phyloP scores from a whole-genome alignment of 64 coral and sea anemone species.

The Anthopleura sola region DNA sequence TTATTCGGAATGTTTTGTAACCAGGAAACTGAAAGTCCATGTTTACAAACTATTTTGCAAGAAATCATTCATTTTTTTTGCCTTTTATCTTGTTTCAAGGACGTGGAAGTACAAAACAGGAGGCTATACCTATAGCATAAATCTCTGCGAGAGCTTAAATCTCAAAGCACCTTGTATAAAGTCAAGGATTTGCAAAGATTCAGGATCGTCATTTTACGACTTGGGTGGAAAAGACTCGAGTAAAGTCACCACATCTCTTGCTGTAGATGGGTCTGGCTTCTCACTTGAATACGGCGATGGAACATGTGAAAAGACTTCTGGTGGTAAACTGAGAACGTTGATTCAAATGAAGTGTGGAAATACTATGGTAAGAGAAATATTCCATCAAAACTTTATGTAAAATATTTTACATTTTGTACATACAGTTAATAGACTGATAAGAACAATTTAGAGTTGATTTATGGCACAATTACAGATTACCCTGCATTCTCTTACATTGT shows the following conservation, averaged over 20 bases:
- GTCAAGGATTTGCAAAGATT: slow-evolving; percentile 39
- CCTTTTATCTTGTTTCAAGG: slow-evolving; percentile 26
- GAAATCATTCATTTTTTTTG: neutral
- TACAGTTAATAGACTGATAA: no score
- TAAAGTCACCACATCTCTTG: neutral
- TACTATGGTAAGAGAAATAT: slow-evolving; percentile 49
- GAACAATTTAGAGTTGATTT: no score
- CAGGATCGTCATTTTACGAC: neutral
- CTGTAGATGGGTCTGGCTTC: slow-evolving; percentile 39
- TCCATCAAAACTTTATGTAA: neutral
- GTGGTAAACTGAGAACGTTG: slow-evolving; percentile 27
- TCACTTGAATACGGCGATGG: slow-evolving; percentile 36
- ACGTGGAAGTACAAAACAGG: slow-evolving; percentile 31
- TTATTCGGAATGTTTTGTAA: neutral
- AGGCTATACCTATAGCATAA: slow-evolving; percentile 40
- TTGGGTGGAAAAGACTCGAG: slow-evolving; percentile 3
- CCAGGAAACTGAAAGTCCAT: slow-evolving; percentile 1
- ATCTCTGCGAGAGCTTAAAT: slow-evolving; percentile 33
- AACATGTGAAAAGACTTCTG: slow-evolving; percentile 12
- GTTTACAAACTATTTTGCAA: neutral
- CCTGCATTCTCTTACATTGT: no score
- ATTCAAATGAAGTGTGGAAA: slow-evolving; percentile 85
- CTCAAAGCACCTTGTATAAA: neutral
- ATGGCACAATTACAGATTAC: no score
- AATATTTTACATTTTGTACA: neutral